A percentile compares a stretch with the other conserved stretches of the same genome.
Conservation (phyloP, 30 jellyfish, hydroid and myxozoan species). For the Haliclystus octoradiatus region DNA sequence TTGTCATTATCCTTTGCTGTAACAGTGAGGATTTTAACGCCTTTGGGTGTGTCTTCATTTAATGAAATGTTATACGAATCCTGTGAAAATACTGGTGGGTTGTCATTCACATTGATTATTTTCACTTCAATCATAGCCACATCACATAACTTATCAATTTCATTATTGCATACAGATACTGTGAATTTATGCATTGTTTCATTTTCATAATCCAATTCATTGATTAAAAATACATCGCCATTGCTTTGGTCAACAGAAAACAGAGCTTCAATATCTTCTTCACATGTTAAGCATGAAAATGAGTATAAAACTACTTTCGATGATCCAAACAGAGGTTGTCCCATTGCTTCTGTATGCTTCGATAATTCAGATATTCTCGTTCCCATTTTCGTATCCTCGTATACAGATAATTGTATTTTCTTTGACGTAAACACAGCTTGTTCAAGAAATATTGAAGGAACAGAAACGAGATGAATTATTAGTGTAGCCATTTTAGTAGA, state of each 20-base stretch:
- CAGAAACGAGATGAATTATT: neutral
- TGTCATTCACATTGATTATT: neutral
- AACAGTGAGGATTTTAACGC: neutral
- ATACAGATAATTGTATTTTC: neutral
- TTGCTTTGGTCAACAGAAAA: neutral
- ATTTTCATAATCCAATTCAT: neutral
- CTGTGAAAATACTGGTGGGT: neutral
- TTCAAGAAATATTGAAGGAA: neutral
- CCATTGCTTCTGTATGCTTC: neutral
- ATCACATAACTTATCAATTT: neutral
- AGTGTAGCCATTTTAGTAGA: neutral
- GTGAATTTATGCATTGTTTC: neutral
- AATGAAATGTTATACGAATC: neutral
- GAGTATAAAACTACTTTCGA: neutral
- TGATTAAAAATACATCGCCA: neutral
- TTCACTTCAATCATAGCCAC: neutral
- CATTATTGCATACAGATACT: neutral
- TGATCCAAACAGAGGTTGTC: neutral
- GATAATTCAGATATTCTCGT: neutral
- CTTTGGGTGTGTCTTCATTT: neutral
- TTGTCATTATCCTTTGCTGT: neutral
- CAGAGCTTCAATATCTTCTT: neutral
- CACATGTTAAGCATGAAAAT: neutral
- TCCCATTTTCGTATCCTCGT: neutral
- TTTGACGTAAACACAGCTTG: neutral